Percentiles rank a stretch among this genome's conserved stretches.
Evolutionary conservation across 1,140 invertebrate genomes (phyloP).

Genomic region (Drosophila orosa): DNA sequence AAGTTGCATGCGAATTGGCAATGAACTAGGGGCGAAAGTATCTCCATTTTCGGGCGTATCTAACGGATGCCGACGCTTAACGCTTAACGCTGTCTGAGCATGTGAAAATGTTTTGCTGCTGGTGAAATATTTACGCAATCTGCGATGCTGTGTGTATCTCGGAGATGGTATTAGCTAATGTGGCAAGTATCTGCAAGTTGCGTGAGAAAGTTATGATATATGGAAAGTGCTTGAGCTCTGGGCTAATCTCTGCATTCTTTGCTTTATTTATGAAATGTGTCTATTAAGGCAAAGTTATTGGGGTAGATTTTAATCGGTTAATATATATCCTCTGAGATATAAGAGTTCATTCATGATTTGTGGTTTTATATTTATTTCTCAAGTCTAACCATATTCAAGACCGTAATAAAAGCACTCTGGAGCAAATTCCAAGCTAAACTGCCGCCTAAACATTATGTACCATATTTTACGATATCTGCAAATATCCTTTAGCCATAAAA

Average conservation of each 20-base stretch:
- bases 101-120: conserved; percentile 37
- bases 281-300: conserved; percentile 1
- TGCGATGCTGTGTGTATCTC: conserved; percentile 26
- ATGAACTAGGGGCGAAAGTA: conserved; percentile 59
- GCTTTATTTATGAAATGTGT: conserved; percentile 11
- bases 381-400: not conserved
- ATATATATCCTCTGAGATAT: not conserved
- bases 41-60: conserved; percentile 39
- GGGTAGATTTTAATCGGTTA: not conserved
- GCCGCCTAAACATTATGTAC: not conserved
- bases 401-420: not conserved
- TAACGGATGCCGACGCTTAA: conserved; percentile 38
- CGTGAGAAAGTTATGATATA: conserved; percentile 33
- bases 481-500: conserved; percentile 33
- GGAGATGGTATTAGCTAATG: conserved; percentile 18
- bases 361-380: not conserved
- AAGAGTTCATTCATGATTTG: not conserved
- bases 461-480: conserved; percentile 41
- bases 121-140: conserved; percentile 30
- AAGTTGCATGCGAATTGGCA: conserved; percentile 69
- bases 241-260: conserved; percentile 8
- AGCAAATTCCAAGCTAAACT: not conserved
- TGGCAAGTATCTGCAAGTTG: conserved; percentile 9
- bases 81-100: conserved; percentile 32
- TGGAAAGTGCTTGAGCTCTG: not conserved